These are phyloP conservation scores for Alloscopus bannaensis DNA, from an alignment of 2,888 invertebrate species.

Conservation along the genomic window DNA sequence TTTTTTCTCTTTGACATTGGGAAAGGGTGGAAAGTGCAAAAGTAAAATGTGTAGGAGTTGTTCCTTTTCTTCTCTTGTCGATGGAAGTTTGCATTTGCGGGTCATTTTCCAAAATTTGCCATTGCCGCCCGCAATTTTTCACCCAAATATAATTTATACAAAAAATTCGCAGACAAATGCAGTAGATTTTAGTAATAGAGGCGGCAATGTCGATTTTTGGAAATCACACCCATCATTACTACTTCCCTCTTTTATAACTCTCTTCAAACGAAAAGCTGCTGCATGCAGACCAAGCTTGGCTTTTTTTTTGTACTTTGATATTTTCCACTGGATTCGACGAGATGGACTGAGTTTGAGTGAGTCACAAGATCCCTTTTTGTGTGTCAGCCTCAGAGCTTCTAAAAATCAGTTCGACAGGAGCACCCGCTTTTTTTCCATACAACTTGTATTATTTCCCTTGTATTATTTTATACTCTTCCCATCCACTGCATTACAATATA, in stretches of 20 bases:
- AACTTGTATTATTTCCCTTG: constrained; percentile 26
- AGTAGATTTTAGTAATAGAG: too few species aligned
- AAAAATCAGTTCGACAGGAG: constrained; percentile 43
- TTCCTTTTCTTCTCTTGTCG: neutral
- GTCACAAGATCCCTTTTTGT: constrained; percentile 46
- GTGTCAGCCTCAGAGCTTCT: constrained; percentile 57
- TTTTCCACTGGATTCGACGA: constrained; percentile 38
- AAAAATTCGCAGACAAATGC: too few species aligned
- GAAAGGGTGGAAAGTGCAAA: constrained; percentile 54
- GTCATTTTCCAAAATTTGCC: too few species aligned
- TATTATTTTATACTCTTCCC: neutral
- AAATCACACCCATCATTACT: too few species aligned
- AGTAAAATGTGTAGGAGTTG: constrained; percentile 37
- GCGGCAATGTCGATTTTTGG: too few species aligned
- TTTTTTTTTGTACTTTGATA: constrained; percentile 18
- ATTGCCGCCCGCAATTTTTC: too few species aligned
- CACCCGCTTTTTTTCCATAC: constrained; percentile 34
- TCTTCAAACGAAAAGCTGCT: neutral
- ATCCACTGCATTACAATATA: constrained; percentile 52
- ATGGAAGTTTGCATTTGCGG: too few species aligned
- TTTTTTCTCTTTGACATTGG: constrained; percentile 71
- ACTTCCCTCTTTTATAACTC: too few species aligned
- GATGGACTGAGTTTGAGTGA: constrained; percentile 41
- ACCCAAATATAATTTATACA: too few species aligned
- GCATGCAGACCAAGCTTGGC: neutral